Conservation (phyloP, 92 coral and sea anemone species). For the Parazoanthus atlanticus region DNA sequence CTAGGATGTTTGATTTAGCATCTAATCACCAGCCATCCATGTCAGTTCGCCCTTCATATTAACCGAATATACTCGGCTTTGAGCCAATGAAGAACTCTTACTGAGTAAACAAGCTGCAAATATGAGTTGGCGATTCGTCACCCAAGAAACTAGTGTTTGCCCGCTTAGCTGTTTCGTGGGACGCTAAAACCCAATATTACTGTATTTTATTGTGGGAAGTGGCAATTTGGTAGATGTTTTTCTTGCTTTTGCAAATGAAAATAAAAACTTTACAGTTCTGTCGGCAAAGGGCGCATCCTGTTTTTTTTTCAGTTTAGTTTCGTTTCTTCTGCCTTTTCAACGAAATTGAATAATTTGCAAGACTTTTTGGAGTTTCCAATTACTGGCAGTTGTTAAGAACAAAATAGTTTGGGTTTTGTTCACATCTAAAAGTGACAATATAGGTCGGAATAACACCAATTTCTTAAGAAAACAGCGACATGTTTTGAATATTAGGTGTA, state of each 20-base stretch:
- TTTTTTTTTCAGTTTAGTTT: neutral
- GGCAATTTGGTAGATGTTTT: neutral
- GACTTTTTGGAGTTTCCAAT: neutral
- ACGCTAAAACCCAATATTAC: conserved; percentile 8
- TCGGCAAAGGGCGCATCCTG: neutral
- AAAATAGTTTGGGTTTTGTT: neutral
- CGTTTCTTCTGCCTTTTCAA: neutral
- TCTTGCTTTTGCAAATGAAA: neutral
- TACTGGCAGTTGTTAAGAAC: neutral
- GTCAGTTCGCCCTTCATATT: conserved; percentile 78
- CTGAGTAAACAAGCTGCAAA: conserved; percentile 72
- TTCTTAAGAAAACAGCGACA: conserved; percentile 11
- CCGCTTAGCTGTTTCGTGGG: conserved; percentile 1
- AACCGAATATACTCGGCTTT: conserved; percentile 75
- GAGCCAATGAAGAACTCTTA: conserved; percentile 57
- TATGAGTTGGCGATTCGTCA: conserved; percentile 30
- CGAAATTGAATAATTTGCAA: neutral
- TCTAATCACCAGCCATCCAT: conserved; percentile 78
- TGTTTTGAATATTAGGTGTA: conserved; percentile 2
- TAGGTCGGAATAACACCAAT: neutral
- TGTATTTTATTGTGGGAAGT: conserved; percentile 4
- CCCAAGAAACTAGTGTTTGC: conserved; percentile 21
- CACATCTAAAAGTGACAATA: conserved; percentile 1
- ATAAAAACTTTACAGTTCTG: neutral
- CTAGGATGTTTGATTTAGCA: conserved; percentile 85